Evolutionary conservation across 2,797 vertebrate species (phyloP).

Genomic region (Xiphophorus birchmanni): DNA sequence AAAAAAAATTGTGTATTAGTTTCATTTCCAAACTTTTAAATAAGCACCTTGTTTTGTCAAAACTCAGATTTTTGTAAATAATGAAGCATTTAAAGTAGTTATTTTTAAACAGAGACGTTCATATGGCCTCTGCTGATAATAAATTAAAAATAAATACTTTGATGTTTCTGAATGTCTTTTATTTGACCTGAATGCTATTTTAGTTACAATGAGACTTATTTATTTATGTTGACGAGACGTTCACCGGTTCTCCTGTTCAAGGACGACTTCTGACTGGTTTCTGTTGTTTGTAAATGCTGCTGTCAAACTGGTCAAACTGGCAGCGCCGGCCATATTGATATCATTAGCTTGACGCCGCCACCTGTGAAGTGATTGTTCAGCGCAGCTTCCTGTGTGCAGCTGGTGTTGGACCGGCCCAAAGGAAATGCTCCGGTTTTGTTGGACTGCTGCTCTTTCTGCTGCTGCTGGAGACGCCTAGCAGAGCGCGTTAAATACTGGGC

Average conservation of each 20-base stretch:
- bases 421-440: conserved; percentile 44
- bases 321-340: neutral
- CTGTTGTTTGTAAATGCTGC: neutral
- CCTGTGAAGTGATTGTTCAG: conserved; percentile 36
- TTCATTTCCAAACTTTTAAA: neutral
- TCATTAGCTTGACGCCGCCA: neutral
- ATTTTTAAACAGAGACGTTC: neutral
- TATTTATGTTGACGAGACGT: neutral
- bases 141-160: neutral
- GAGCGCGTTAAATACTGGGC: conserved; percentile 39
- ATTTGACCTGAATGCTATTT: neutral
- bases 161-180: neutral
- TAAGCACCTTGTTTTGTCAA: neutral
- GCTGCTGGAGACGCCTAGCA: neutral
- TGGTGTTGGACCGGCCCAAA: conserved; percentile 37
- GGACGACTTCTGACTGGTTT: neutral
- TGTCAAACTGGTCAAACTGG: neutral
- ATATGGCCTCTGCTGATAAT: neutral
- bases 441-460: neutral
- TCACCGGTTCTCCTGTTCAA: neutral
- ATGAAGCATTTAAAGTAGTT: neutral
- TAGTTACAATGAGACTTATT: neutral
- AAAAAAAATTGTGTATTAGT: neutral
- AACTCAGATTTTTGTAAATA: neutral
- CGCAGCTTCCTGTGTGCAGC: conserved; percentile 35